A percentile compares a stretch with the other conserved stretches of the same genome.
Conservation (phyloP, 2,797 vertebrate species). For the Myotis planiceps region DNA sequence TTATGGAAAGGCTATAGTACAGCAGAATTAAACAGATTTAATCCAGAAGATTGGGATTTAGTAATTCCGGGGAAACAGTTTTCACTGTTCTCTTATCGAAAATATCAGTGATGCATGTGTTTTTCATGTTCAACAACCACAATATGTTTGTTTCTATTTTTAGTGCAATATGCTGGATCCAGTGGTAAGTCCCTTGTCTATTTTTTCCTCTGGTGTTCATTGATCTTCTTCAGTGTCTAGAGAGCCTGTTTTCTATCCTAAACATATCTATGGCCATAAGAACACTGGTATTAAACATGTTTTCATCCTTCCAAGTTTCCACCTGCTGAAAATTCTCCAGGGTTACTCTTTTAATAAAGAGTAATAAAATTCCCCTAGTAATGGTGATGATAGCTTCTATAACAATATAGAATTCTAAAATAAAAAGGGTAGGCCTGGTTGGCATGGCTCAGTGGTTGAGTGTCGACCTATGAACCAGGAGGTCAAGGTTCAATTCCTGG, state of each 20-base stretch:
- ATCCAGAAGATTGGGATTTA: neutral
- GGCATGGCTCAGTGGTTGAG: too few relatives aligned
- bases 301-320: neutral
- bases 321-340: neutral
- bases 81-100: neutral
- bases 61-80: neutral
- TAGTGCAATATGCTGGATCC: conserved; percentile 50
- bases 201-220: neutral
- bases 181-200: conserved; percentile 43
- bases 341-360: neutral
- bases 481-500: too few relatives aligned
- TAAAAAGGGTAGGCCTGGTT: neutral
- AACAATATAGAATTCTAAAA: neutral
- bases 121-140: neutral
- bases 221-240: neutral
- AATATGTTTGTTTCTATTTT: conserved; percentile 49
- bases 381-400: neutral
- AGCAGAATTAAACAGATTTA: neutral
- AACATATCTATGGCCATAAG: neutral
- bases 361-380: neutral
- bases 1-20: neutral
- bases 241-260: neutral
- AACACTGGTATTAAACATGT: neutral
- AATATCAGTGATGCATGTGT: neutral
- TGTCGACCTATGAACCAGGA: too few relatives aligned